Evolutionary conservation across 2,888 invertebrate species (phyloP).

Genomic region (Linyphia triangularis): DNA sequence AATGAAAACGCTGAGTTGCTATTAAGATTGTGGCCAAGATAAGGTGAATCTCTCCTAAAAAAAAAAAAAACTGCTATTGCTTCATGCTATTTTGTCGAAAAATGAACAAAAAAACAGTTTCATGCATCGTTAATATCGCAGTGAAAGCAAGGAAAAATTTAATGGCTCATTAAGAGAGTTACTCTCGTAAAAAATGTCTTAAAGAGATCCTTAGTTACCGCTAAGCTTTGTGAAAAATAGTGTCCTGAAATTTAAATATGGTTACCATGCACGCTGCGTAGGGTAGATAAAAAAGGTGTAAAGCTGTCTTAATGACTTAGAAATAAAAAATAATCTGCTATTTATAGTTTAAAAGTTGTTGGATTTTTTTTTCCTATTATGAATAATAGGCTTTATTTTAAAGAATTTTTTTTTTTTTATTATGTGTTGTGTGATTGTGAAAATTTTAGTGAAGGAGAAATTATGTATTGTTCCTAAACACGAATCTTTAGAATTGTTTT

Average conservation of each 20-base stretch:
- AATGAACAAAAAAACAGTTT: slow-evolving; percentile 32
- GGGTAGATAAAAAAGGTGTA: slow-evolving; percentile 70
- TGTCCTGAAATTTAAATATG: slow-evolving; percentile 74
- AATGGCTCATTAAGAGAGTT: slow-evolving; percentile 72
- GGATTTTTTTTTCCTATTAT: slow-evolving; percentile 54
- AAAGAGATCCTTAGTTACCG: slow-evolving; percentile 65
- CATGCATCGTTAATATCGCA: slow-evolving; percentile 66
- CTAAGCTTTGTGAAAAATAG: slow-evolving; percentile 73
- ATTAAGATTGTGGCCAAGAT: slow-evolving; percentile 71
- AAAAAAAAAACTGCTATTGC: slow-evolving; percentile 33
- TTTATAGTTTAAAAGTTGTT: slow-evolving; percentile 70
- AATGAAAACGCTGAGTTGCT: slow-evolving; percentile 61
- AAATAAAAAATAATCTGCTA: slow-evolving; percentile 57
- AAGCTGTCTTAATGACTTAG: slow-evolving; percentile 68
- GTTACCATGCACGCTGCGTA: slow-evolving; percentile 58
- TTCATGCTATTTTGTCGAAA: slow-evolving; percentile 41
- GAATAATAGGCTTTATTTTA: slow-evolving; percentile 73
- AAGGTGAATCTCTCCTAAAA: slow-evolving; percentile 48
- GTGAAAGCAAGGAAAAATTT: slow-evolving; percentile 65
- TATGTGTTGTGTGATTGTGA: slow-evolving; percentile 55
- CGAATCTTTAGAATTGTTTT: not conserved
- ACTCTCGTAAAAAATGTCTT: slow-evolving; percentile 63
- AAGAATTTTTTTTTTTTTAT: slow-evolving; percentile 67
- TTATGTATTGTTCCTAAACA: slow-evolving; percentile 36
- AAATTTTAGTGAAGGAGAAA: slow-evolving; percentile 13